Conservation (phyloP, 2,888 invertebrate species). For the Eurytoma adleriae region DNA sequence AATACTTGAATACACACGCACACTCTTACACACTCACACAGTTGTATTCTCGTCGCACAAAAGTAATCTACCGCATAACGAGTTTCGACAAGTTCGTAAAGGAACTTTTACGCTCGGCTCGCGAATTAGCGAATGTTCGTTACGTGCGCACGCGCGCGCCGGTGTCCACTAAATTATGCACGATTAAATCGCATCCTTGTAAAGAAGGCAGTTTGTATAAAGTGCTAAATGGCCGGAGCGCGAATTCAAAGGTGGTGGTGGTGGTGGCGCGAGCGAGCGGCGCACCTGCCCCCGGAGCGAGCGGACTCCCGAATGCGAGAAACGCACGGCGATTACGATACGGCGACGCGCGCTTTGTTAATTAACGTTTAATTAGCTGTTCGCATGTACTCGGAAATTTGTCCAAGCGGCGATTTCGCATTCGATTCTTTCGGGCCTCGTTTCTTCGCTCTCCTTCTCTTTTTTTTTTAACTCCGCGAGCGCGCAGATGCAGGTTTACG, state of each 20-base stretch:
- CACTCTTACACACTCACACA: neutral
- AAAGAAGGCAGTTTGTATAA: constrained; percentile 33
- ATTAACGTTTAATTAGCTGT: constrained; percentile 52
- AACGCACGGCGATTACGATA: constrained; percentile 8
- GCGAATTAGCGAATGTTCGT: constrained; percentile 9
- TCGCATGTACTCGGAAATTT: constrained; percentile 47
- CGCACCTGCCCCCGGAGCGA: neutral
- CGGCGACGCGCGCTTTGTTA: constrained; percentile 34
- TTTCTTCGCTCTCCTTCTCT: neutral
- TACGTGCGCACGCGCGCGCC: neutral
- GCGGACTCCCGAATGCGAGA: constrained; percentile 37
- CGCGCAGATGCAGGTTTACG: constrained; percentile 21
- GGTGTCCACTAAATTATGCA: constrained; percentile 55
- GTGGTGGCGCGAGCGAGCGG: too few relatives aligned
- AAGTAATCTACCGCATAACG: constrained; percentile 33
- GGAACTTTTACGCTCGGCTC: constrained; percentile 5
- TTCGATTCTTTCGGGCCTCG: neutral
- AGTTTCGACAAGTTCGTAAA: constrained; percentile 44
- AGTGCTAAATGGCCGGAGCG: constrained; percentile 44
- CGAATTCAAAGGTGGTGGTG: neutral
- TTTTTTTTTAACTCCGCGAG: neutral
- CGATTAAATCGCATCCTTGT: constrained; percentile 55
- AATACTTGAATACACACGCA: neutral
- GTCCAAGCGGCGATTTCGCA: constrained; percentile 24
- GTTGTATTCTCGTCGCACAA: neutral